Conservation (phyloP, 2,888 invertebrate species). For the Cistogaster globosa region DNA sequence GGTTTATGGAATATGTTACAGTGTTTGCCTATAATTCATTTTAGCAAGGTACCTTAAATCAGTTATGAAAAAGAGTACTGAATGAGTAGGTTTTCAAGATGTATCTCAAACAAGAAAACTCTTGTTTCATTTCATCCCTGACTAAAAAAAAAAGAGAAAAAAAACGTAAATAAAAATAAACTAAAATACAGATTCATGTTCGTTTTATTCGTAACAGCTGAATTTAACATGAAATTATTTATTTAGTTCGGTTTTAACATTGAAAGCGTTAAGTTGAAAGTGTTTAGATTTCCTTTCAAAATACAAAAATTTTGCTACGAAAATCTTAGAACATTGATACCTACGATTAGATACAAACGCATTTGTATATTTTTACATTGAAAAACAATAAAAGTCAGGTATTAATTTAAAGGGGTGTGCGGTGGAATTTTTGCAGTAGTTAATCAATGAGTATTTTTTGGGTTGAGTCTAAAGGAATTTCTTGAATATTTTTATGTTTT, state of each 20-base stretch:
- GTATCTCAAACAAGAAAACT: not conserved
- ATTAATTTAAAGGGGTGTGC: slow-evolving; percentile 34
- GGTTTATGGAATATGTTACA: too few species aligned
- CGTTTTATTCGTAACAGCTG: slow-evolving; percentile 22
- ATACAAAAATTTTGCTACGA: not conserved
- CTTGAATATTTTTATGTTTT: slow-evolving; percentile 17
- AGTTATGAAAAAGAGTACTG: not conserved
- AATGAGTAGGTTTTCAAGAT: not conserved
- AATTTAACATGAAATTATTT: slow-evolving; percentile 34
- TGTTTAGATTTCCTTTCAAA: not conserved
- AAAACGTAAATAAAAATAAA: not conserved
- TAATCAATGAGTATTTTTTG: not conserved
- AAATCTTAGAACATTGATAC: slow-evolving; percentile 6
- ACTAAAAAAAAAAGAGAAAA: not conserved
- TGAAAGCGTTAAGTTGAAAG: slow-evolving; percentile 46
- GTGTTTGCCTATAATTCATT: too few species aligned
- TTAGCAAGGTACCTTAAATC: too few species aligned
- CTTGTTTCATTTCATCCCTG: slow-evolving; percentile 24
- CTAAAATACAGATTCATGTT: not conserved
- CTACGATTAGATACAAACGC: slow-evolving; percentile 14
- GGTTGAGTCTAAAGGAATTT: slow-evolving; percentile 6
- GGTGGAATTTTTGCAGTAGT: slow-evolving; percentile 1
- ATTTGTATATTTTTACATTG: not conserved
- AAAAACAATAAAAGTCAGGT: slow-evolving; percentile 15
- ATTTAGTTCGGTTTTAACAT: slow-evolving; percentile 58